Base-by-base conservation (phyloP, 2,113 vertebrate genomes). In the Azemiops feae region DNA sequence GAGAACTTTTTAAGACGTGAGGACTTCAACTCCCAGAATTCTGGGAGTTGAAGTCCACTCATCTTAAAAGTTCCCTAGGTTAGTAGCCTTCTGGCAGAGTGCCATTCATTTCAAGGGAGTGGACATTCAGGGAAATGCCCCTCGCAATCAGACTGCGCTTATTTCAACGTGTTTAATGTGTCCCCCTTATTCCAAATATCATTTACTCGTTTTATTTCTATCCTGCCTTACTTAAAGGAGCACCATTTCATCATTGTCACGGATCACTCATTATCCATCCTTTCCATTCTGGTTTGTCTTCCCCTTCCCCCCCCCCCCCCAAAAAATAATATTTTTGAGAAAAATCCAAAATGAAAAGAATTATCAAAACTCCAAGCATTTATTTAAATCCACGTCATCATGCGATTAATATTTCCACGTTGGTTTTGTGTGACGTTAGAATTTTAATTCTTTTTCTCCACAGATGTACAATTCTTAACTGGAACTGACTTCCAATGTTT, bases 361-460 rank as follows among this genome's bases (percentile, higher is more conserved):
- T 18, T 69, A 91, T 93, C 92, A 0, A 25, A 0, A 0, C 96
- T 96, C 97, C 96, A 94, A 96, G 96, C 95, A 93, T 95, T 95
- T 92, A 22, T 43, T 10, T 22, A 91, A 91, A 89, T 90, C 85
- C 14, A 69, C 91, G 69, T 64, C 60, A 3, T 58, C 50, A 3
- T 81, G 18, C 14, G 1, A 9, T 22, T 20, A 53, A 3, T 0
- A 25, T 27, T 57, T 14, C 9, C 39, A 43, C 2, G 50, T 92
- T 92, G 55, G 85, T 52, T 47, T 93, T 89, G 89, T 74, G 89
- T 58, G 90, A 91, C 60, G 12, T 6, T 4, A 27, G 34, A n/a
- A 0, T 3, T 50, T 92, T 88, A 10, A 87, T 18, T 53, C 6
- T 87, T 93, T 89, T 43, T 93, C 91, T 95, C 93, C 74, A 45